Base-by-base conservation (phyloP, 2,113 vertebrate species). In the Mustelus asterias region DNA sequence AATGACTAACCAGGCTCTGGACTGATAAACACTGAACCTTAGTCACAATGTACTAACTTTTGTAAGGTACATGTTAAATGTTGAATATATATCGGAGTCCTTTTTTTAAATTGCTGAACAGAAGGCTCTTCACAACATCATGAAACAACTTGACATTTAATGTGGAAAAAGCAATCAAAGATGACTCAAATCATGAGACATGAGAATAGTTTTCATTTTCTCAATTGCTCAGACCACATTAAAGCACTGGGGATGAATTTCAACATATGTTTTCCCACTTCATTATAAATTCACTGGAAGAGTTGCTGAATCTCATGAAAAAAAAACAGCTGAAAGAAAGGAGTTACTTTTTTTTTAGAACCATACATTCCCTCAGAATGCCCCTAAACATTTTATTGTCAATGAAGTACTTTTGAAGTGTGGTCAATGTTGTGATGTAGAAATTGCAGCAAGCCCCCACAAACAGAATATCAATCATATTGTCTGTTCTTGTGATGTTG, bases 401-500 rank as follows among this genome's bases (percentile, higher is more conserved):
- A 83, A 83, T n/a, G n/a, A 83, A 83, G 11, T 37, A 83, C n/a
- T 83, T 83, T 83, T 83, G n/a, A 83, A 83, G 37, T 83, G 78
- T 37, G 18, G 14, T 83, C 78, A 41, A 16, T 83, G 37, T 83
- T 83, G 80, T 44, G 41, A 83, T 16, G n/a, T 41, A 83, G 78
- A 7, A 83, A 83, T 8, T 41, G n/a, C 37, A 18, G 14, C 78
- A 83, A 83, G 78, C 0, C 41, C 78, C n/a, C 37, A 41, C 78
- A 83, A 20, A 83, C n/a, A 83, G 78, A 22, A 72, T 72, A 72
- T 29, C 24, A 33, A 76, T 37, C 80, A 83, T 18, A 44, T 41
- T 41, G n/a, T 83, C 80, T 41, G 37, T 41, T 83, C 41, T 83
- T 44, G 22, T 41, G 18, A 41, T 83, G 80, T 20, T 83, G 37